phyloP scores from a whole-genome alignment of 2,888 invertebrate species.

The Dicycla oo region DNA sequence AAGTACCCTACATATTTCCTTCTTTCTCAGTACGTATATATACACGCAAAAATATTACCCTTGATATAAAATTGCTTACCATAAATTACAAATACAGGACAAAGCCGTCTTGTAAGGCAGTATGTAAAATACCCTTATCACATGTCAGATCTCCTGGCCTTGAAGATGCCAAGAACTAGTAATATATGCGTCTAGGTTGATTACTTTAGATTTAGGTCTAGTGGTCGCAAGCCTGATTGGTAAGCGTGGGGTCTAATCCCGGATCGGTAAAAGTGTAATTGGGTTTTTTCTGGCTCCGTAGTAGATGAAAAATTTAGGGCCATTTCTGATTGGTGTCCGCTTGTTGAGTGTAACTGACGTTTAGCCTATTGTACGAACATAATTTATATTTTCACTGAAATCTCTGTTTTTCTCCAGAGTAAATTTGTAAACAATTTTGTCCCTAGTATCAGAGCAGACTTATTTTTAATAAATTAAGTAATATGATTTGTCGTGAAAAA shows the following conservation, averaged over 20 bases:
- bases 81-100: conserved; percentile 40
- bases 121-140: conserved; percentile 49
- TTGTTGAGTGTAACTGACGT: no score
- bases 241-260: not conserved
- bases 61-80: conserved; percentile 25
- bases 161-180: not conserved
- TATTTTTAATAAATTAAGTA: conserved; percentile 23
- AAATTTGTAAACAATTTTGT: conserved; percentile 1
- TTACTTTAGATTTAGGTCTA: not conserved
- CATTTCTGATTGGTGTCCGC: no score
- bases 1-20: not conserved
- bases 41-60: not conserved
- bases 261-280: not conserved
- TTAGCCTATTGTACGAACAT: no score
- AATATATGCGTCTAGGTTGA: not conserved
- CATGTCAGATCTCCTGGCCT: conserved; percentile 21
- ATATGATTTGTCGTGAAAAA: conserved; percentile 23
- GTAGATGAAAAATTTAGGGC: not conserved
- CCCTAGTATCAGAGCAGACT: not conserved
- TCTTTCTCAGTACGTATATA: not conserved
- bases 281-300: not conserved
- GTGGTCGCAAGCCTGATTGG: not conserved
- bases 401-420: not conserved
- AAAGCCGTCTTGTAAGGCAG: not conserved
- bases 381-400: not conserved